These are phyloP conservation scores for Drosophila prolongata DNA, from an alignment of 2,888 invertebrate species.

Conservation along the genomic window DNA sequence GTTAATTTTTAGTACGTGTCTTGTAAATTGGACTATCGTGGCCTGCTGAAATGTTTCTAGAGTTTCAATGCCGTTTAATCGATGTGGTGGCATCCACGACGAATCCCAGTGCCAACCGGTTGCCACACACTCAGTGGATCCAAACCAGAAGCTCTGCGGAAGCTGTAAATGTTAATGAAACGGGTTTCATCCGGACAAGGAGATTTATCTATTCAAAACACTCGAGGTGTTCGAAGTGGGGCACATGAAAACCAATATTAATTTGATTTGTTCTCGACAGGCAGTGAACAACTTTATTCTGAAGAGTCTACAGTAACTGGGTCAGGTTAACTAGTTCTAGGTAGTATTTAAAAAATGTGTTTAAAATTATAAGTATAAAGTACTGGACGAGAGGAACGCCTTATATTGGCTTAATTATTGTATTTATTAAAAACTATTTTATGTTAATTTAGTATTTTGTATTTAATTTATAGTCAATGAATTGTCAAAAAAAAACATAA, in stretches of 20 bases:
- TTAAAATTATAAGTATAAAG: no score
- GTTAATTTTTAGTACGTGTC: constrained; percentile 56
- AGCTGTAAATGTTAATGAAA: constrained; percentile 64
- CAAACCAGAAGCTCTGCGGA: constrained; percentile 66
- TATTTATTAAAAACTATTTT: no score
- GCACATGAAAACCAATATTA: constrained; percentile 29
- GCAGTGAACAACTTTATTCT: neutral
- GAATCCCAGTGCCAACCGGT: constrained; percentile 51
- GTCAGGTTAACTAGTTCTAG: neutral
- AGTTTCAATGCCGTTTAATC: constrained; percentile 64
- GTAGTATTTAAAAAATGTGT: no score
- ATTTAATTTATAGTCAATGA: no score
- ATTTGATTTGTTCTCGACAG: constrained; percentile 12
- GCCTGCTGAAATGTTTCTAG: constrained; percentile 67
- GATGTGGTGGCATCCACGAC: constrained; percentile 29
- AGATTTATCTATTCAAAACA: constrained; percentile 6
- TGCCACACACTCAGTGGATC: constrained; percentile 61
- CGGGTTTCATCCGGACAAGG: constrained; percentile 42
- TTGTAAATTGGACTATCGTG: constrained; percentile 75
- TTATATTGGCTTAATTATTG: no score
- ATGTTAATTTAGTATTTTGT: no score
- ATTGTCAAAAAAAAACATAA: neutral
- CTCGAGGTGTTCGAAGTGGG: constrained; percentile 20
- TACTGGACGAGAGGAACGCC: no score
- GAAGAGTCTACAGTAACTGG: neutral